Conservation (phyloP, 2,113 vertebrate species). For the Pterophyllum scalare region DNA sequence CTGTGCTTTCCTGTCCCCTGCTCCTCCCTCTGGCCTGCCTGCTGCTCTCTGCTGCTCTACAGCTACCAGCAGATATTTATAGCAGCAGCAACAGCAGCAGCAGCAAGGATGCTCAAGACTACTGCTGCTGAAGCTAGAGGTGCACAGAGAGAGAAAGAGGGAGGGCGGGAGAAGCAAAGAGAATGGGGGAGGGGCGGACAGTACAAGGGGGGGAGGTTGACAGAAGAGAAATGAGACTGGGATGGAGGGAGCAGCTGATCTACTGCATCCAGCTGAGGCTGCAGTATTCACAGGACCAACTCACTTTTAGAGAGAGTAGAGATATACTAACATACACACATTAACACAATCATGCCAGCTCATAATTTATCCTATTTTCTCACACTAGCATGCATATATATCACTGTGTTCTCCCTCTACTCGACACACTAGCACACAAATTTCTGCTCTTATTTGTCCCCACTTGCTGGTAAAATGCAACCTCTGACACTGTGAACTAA, state of each 20-base stretch:
- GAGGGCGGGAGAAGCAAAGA: constrained; percentile 27
- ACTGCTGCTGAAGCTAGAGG: constrained; percentile 70
- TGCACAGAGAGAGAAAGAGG: constrained; percentile 55
- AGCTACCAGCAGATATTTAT: constrained; percentile 78
- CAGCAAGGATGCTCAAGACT: constrained; percentile 74
- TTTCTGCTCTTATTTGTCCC: neutral
- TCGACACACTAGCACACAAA: constrained; percentile 24
- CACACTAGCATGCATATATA: neutral
- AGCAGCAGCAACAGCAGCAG: constrained; percentile 76
- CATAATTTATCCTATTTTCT: constrained; percentile 2
- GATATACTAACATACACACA: neutral
- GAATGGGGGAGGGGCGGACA: constrained; percentile 52
- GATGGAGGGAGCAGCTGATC: constrained; percentile 72
- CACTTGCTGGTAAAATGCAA: neutral
- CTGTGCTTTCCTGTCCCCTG: constrained; percentile 59
- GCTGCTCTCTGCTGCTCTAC: constrained; percentile 69
- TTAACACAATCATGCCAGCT: constrained; percentile 13
- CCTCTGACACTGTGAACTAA: neutral
- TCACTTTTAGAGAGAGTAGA: neutral
- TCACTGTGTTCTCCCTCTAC: neutral
- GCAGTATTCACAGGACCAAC: constrained; percentile 69
- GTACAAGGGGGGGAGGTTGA: constrained; percentile 39
- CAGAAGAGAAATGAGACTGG: constrained; percentile 68
- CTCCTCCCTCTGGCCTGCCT: constrained; percentile 72
- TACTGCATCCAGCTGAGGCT: constrained; percentile 78